These are phyloP conservation scores for Eudyptes chrysolophus DNA, from an alignment of 2,113 vertebrate species.

Conservation along the genomic window DNA sequence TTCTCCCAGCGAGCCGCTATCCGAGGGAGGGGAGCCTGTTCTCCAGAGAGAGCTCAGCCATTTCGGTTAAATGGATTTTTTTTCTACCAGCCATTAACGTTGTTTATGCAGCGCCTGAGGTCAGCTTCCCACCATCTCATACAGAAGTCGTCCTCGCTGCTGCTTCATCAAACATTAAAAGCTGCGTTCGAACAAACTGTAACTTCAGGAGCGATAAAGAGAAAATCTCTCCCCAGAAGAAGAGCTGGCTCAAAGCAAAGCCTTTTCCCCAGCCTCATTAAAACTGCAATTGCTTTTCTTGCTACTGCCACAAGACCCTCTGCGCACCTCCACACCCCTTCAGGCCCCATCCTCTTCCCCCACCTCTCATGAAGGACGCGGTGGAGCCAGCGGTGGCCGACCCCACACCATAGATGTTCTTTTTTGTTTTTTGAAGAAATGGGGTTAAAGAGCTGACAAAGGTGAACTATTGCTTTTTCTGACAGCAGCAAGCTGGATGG, in stretches of 20 bases:
- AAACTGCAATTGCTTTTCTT: not conserved
- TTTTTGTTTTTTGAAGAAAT: not conserved
- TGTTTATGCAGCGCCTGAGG: not conserved
- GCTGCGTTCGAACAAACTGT: not conserved
- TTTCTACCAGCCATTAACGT: rapidly evolving
- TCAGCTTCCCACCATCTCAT: not conserved
- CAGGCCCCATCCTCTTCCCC: not conserved
- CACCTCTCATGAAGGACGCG: rapidly evolving
- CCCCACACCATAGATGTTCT: rapidly evolving
- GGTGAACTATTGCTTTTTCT: not conserved
- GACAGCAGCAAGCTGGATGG: not conserved
- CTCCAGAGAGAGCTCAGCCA: not conserved
- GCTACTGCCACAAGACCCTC: not conserved
- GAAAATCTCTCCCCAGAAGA: not conserved
- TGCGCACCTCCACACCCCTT: not conserved
- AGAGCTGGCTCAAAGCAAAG: not conserved
- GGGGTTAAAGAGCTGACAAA: not conserved
- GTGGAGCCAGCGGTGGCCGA: rapidly evolving
- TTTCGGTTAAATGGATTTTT: not conserved
- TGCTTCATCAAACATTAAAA: not conserved
- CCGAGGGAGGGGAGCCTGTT: too few relatives aligned
- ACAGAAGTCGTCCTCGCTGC: not conserved
- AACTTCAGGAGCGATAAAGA: not conserved
- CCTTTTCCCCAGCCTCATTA: not conserved
- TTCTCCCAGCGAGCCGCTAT: not conserved